Conservation (phyloP, 2,888 invertebrate species). For the Cryptophagus acutangulus region DNA sequence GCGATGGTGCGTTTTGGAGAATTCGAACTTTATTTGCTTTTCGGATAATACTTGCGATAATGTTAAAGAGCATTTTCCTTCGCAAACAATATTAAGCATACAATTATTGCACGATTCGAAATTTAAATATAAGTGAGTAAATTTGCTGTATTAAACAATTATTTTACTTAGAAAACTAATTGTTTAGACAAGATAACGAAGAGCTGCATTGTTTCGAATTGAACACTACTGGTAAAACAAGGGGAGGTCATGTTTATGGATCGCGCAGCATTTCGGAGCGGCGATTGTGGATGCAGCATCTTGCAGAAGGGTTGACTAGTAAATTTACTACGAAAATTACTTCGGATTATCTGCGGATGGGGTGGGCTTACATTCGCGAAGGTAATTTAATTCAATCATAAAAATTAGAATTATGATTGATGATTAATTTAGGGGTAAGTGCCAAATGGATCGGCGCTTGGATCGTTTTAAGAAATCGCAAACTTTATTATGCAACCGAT, state of each 20-base stretch:
- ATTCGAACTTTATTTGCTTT: constrained; percentile 68
- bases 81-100: constrained; percentile 62
- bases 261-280: constrained; percentile 54
- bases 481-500: constrained; percentile 57
- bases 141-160: not conserved
- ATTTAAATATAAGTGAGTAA: constrained; percentile 45
- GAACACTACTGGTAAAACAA: constrained; percentile 49
- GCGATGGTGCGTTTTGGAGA: constrained; percentile 67
- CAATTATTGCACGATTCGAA: constrained; percentile 58
- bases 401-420: constrained; percentile 5
- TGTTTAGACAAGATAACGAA: constrained; percentile 49
- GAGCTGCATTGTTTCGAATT: constrained; percentile 63
- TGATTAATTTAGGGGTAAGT: constrained; percentile 56
- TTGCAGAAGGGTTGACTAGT: constrained; percentile 67
- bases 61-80: constrained; percentile 64
- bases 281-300: constrained; percentile 72
- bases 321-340: constrained; percentile 65
- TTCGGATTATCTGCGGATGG: constrained; percentile 67
- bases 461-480: constrained; percentile 67
- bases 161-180: not conserved
- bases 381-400: constrained; percentile 42
- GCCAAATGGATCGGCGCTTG: constrained; percentile 77
- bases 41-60: constrained; percentile 65
- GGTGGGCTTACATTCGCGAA: constrained; percentile 74
- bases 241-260: constrained; percentile 56